phyloP scores from a whole-genome alignment of 2,113 vertebrate genomes.

The Porphyrio hochstetteri region DNA sequence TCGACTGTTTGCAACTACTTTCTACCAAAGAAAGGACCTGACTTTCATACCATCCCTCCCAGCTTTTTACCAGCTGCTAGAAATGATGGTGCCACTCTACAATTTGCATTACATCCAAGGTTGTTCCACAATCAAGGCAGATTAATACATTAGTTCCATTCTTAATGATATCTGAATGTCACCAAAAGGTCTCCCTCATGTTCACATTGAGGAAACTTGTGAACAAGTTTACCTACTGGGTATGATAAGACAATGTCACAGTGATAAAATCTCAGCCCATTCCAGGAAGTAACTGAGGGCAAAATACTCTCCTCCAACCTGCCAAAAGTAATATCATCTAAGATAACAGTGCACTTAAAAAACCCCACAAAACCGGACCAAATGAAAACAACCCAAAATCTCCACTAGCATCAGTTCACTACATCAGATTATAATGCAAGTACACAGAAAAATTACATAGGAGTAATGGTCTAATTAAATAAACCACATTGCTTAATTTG shows the following conservation, averaged over 20 bases:
- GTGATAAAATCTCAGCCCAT: not conserved
- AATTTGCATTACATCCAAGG: not conserved
- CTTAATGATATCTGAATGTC: not conserved
- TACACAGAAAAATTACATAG: not conserved
- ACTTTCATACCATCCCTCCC: not conserved
- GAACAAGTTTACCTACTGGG: not conserved
- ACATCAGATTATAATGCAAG: not conserved
- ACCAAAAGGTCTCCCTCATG: not conserved
- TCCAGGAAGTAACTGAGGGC: not conserved
- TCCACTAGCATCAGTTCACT: not conserved
- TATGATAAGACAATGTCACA: not conserved
- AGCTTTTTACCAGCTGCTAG: not conserved
- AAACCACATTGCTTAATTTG: not conserved
- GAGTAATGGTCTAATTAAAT: not conserved
- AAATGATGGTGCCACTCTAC: not conserved
- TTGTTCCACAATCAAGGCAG: not conserved
- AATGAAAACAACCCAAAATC: not conserved
- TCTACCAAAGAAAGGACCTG: not conserved
- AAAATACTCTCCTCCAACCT: not conserved
- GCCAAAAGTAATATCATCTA: not conserved
- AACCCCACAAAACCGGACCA: not conserved
- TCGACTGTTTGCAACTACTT: not conserved
- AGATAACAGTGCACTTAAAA: not conserved
- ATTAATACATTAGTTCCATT: not conserved
- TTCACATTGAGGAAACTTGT: not conserved